Evolutionary conservation across 2,113 vertebrate species (phyloP).

Genomic region (Strix uralensis): DNA sequence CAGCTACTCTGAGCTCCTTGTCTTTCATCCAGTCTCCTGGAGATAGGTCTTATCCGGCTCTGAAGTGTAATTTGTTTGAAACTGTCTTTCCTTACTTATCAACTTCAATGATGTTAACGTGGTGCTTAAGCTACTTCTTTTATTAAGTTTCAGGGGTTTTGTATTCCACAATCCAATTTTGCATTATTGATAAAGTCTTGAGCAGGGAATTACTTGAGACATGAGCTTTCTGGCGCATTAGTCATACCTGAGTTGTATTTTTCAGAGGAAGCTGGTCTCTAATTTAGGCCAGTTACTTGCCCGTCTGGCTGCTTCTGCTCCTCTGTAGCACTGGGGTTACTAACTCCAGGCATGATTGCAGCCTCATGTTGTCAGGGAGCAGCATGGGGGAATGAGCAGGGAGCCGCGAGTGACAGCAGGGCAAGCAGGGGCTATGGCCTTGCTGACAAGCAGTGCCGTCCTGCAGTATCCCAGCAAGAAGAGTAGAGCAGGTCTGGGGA

Average conservation of each 20-base stretch:
- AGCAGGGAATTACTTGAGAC: slow-evolving; percentile 48
- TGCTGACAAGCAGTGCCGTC: background rate
- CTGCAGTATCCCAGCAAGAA: background rate
- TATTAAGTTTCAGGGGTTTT: slow-evolving; percentile 43
- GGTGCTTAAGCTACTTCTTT: slow-evolving; percentile 34
- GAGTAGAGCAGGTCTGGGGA: background rate
- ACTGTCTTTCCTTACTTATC: slow-evolving; percentile 8
- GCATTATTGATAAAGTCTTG: slow-evolving; percentile 53
- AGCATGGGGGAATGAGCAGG: background rate
- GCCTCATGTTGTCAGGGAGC: background rate
- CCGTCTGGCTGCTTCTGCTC: background rate
- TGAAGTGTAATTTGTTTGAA: slow-evolving; percentile 20
- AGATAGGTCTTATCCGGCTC: slow-evolving; percentile 1
- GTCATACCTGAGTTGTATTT: slow-evolving; percentile 13
- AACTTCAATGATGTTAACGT: slow-evolving; percentile 17
- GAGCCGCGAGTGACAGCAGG: background rate
- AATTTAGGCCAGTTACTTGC: background rate
- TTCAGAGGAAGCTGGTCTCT: background rate
- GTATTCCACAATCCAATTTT: slow-evolving; percentile 44
- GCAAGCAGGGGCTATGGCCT: background rate
- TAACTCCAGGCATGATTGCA: background rate
- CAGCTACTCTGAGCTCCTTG: background rate
- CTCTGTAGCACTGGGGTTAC: background rate
- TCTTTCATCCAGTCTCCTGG: background rate
- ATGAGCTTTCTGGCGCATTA: slow-evolving; percentile 12